These are phyloP conservation scores for Macquaria ambigua DNA, from an alignment of 2,113 vertebrate genomes.

Conservation along the genomic window DNA sequence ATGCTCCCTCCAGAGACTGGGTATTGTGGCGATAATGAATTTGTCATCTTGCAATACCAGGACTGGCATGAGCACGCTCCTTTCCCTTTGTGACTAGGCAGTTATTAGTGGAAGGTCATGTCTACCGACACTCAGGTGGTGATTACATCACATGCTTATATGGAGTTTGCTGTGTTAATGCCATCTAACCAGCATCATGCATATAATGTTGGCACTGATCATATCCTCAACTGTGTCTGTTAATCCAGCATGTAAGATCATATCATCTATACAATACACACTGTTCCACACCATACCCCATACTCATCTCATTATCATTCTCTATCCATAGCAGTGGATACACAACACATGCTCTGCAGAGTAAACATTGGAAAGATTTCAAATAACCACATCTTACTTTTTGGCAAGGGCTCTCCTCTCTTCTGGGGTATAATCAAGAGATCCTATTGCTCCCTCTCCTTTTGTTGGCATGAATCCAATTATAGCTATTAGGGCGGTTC, in stretches of 20 bases:
- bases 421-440: conserved; percentile 97
- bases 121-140: conserved; percentile 20
- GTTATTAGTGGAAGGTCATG: conserved; percentile 4
- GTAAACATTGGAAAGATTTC: conserved; percentile 28
- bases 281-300: conserved; percentile 6
- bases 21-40: conserved; percentile 32
- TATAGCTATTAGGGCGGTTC: conserved; percentile 97
- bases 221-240: background rate
- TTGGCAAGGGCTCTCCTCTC: conserved; percentile 96
- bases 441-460: conserved; percentile 98
- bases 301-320: conserved; percentile 17
- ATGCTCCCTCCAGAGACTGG: conserved; percentile 10
- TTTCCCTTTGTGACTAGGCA: conserved; percentile 22
- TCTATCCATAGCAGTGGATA: background rate
- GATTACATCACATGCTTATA: conserved; percentile 25
- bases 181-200: background rate
- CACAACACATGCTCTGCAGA: conserved; percentile 20
- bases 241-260: background rate
- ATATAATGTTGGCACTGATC: background rate
- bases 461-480: conserved; percentile 99
- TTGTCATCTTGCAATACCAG: conserved; percentile 18
- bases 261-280: background rate
- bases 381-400: conserved; percentile 88
- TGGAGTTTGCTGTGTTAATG: background rate
- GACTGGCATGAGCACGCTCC: background rate